Evolutionary conservation across 2,888 invertebrate species (phyloP), one percentile per base, ranked within the genome.

Genomic region (Salticus scenicus): DNA sequence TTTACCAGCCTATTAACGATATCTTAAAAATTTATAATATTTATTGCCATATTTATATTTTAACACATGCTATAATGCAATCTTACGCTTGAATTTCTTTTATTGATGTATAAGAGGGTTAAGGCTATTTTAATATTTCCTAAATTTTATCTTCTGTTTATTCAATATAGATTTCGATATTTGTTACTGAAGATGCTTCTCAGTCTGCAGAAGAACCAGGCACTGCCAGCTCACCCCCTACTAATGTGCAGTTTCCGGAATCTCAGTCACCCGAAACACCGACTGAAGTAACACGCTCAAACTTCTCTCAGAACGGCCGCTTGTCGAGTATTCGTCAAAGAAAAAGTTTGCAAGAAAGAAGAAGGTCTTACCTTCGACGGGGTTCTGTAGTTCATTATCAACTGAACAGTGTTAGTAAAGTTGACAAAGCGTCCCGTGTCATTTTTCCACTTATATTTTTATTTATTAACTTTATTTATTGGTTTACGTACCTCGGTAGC

Each of bases 381-480:
- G 75, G 37, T 0, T 83, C 83, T 10, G 72, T 83, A 51, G 77
- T 72, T n/a, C 72, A 67, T 24, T 85, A 74, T 41, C 88, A 88
- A 78, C 89, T 94, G 89, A 96, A 96, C 91, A 95, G 95, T 31
- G 95, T 96, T 1, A 95, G 95, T 83, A 94, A 95, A 91, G 95
- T 96, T 88, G 96, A 96, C 91, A 93, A 94, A 27, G 94, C 94
- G 24, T 94, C 95, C 10, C 92, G 96, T 63, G 92, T 96, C 57
- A 93, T 95, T 33, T 96, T 96, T 90, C 96, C 96, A 0, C 89
- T 95, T 75, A 93, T 94, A 66, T 96, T 96, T 91, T 90, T 95
- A 2, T 92, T 94, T 14, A 95, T 96, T 89, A 96, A 96, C 91
- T 91, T 95, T 79, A 94, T 95, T 91, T 96, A 96, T 90, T 96